Base-by-base conservation (phyloP, 2,888 invertebrate genomes). In the Heliconius aoede region DNA sequence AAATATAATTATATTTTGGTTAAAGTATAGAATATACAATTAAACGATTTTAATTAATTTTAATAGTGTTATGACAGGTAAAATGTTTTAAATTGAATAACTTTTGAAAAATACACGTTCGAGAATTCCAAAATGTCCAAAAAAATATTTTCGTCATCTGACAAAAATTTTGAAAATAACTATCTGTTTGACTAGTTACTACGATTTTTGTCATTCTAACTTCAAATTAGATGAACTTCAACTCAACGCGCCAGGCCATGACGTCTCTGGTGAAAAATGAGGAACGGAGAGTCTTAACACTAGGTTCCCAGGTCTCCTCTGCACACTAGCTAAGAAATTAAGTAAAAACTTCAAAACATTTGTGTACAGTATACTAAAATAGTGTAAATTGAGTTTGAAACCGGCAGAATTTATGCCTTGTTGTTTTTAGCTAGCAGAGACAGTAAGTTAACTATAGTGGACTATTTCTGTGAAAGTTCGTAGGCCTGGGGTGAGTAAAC, bases 371-470 rank as follows among this genome's bases (percentile, higher is more conserved):
- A 55, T 55, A 60, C 24, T 60, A 21, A 46, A 18, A 24, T 18
- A 62, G n/a, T 64, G 71, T 73, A 73, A 73, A 73, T 73, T 73
- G 24, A 71, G 58, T 72, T 74, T 60, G 21, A 65, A 74, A 65
- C 71, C 58, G 64, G 15, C 24, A 77, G 46, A 65, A 71, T 69
- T 73, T 71, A 40, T 28, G 40, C 58, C 64, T 55, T 64, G 64
- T 30, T 71, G 74, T 77, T 73, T n/a, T 46, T 67, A 71, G 69
- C 74, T 61, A 71, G 28, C 69, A 26, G 64, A 71, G 69, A 65
- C 69, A 69, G 77, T 60, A 46, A 30, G 68, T 51, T 24, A 65
- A 65, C 67, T 67, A 36, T 28, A 26, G 24, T 24, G 55, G 15
- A 36, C 36, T 36, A 36, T 64, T 36, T 24, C 64, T 64, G 71